A percentile compares a stretch with the other conserved stretches of the same genome.
phyloP scores from a whole-genome alignment of 1,140 invertebrate genomes.

The Procambarus virginalis region DNA sequence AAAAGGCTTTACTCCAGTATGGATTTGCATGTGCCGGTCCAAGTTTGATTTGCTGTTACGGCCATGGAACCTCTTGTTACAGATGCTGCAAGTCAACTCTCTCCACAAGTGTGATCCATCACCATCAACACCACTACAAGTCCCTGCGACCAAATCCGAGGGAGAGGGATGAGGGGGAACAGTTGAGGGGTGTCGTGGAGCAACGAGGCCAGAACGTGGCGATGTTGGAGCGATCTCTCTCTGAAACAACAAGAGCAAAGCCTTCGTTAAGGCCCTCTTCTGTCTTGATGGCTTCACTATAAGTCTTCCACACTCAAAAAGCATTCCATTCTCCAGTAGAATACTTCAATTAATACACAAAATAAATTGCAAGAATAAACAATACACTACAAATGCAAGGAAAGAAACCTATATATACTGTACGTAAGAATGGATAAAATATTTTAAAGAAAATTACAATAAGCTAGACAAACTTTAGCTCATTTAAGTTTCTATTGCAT shows the following conservation, averaged over 20 bases:
- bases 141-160: background rate
- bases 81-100: slow-evolving; percentile 70
- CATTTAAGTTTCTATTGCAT: too few relatives aligned
- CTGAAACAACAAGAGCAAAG: slow-evolving; percentile 66
- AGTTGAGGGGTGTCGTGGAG: slow-evolving; percentile 10
- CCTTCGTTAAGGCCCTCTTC: slow-evolving; percentile 57
- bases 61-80: slow-evolving; percentile 71
- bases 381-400: too few relatives aligned
- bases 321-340: background rate
- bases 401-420: too few relatives aligned
- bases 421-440: too few relatives aligned
- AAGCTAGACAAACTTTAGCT: too few relatives aligned
- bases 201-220: slow-evolving; percentile 24
- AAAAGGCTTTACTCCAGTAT: slow-evolving; percentile 70
- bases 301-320: background rate
- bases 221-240: slow-evolving; percentile 48
- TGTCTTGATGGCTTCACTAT: slow-evolving; percentile 21
- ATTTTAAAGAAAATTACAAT: too few relatives aligned
- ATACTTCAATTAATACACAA: background rate
- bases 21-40: slow-evolving; percentile 71
- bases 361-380: background rate
- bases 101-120: slow-evolving; percentile 30
- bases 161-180: slow-evolving; percentile 13
- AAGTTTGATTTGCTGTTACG: slow-evolving; percentile 70
- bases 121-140: slow-evolving; percentile 10